Percentiles rank a stretch among this genome's conserved stretches.
These are phyloP conservation scores for Drosophila simulans DNA, from an alignment of 1,140 invertebrate species.

Conservation along the genomic window DNA sequence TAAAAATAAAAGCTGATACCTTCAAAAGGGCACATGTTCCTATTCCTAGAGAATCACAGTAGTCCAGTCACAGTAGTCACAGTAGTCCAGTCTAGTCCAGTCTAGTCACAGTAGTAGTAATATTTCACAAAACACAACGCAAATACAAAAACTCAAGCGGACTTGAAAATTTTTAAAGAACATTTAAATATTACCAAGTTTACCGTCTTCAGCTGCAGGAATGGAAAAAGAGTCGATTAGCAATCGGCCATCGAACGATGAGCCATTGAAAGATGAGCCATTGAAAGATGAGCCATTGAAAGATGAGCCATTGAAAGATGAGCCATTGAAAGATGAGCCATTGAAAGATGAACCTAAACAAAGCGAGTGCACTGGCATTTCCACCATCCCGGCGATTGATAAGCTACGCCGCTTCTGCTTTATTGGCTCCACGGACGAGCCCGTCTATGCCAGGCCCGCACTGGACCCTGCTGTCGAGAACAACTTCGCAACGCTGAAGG, in stretches of 20 bases:
- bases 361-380: neutral
- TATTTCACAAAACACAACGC: too few relatives aligned
- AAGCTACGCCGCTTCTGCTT: constrained; percentile 71
- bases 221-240: too few relatives aligned
- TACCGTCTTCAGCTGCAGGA: too few relatives aligned
- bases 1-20: too few relatives aligned
- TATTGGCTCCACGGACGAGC: constrained; percentile 52
- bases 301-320: neutral
- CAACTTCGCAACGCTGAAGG: constrained; percentile 9
- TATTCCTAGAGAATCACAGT: too few relatives aligned
- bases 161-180: too few relatives aligned
- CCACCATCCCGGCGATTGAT: constrained; percentile 27
- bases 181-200: too few relatives aligned
- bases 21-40: too few relatives aligned
- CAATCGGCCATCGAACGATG: neutral
- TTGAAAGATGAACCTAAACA: neutral
- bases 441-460: constrained; percentile 50
- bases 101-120: too few relatives aligned
- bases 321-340: neutral
- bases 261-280: neutral
- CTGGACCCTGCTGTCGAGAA: constrained; percentile 38
- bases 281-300: neutral
- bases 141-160: too few relatives aligned
- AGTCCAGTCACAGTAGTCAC: too few relatives aligned
- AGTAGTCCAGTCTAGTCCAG: too few relatives aligned